These are phyloP conservation scores for Dufourea novaeangliae DNA, from an alignment of 1,140 invertebrate species.

Conservation along the genomic window DNA sequence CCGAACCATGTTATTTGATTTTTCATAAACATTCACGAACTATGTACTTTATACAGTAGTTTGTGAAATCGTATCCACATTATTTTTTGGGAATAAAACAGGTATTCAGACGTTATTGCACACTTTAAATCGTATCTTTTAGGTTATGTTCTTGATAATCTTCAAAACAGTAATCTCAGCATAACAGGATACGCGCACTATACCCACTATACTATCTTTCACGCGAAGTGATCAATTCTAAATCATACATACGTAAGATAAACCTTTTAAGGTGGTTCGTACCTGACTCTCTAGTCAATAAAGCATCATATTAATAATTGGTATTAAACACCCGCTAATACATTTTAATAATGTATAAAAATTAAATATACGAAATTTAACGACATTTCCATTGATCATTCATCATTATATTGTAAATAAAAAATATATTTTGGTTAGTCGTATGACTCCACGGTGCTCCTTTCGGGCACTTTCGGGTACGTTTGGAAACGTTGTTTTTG, in stretches of 20 bases:
- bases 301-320: too few species aligned
- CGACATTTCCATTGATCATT: too few species aligned
- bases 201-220: slow-evolving; percentile 15
- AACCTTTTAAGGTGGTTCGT: too few species aligned
- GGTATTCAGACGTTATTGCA: neutral
- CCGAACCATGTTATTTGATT: neutral
- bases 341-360: too few species aligned
- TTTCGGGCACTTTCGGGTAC: too few species aligned
- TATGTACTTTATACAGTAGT: neutral
- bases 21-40: neutral
- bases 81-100: neutral
- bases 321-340: too few species aligned
- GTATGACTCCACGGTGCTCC: too few species aligned
- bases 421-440: too few species aligned
- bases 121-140: neutral
- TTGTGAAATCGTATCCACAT: neutral
- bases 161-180: slow-evolving; percentile 53
- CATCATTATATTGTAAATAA: too few species aligned
- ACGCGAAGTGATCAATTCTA: slow-evolving; percentile 28
- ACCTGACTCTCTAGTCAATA: too few species aligned
- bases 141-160: slow-evolving; percentile 55
- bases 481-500: too few species aligned
- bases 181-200: slow-evolving; percentile 34
- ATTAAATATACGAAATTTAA: too few species aligned
- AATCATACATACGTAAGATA: slow-evolving; percentile 35